A percentile compares a stretch with the other conserved stretches of the same genome.
Conservation (phyloP, 2,888 invertebrate species). For the Drosophila nr. perissopoda region DNA sequence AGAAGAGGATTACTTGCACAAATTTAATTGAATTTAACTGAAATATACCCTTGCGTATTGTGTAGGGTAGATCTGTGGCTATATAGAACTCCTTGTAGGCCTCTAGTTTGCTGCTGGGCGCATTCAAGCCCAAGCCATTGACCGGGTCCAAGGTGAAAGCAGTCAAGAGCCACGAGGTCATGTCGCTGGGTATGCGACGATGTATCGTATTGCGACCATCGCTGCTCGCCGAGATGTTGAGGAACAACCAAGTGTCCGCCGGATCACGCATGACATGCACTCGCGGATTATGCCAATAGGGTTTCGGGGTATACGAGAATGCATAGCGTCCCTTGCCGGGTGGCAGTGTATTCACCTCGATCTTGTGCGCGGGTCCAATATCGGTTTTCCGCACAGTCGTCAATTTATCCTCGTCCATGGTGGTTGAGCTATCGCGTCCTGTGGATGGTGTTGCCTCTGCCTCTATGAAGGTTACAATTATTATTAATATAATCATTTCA, state of each 20-base stretch:
- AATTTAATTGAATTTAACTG: neutral
- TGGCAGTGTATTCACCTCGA: conserved; percentile 89
- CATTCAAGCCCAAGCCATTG: conserved; percentile 91
- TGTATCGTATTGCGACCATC: conserved; percentile 87
- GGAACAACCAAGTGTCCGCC: conserved; percentile 93
- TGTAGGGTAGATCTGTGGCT: conserved; percentile 93
- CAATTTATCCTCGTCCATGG: conserved; percentile 77
- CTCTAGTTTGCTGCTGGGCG: conserved; percentile 88
- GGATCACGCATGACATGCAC: conserved; percentile 91
- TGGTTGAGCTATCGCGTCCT: conserved; percentile 49
- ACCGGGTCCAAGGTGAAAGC: conserved; percentile 93
- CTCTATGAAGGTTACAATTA: conserved; percentile 48
- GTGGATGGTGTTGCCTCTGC: conserved; percentile 69
- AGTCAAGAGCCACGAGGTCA: conserved; percentile 93
- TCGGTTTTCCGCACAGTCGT: conserved; percentile 84
- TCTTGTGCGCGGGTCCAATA: conserved; percentile 84
- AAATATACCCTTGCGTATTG: conserved; percentile 88
- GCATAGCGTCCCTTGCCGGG: conserved; percentile 95
- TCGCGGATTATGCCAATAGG: conserved; percentile 92
- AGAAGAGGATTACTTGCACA: neutral
- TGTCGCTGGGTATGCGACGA: conserved; percentile 91
- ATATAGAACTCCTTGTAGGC: conserved; percentile 94
- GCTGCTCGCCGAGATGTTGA: conserved; percentile 91
- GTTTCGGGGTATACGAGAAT: conserved; percentile 93
- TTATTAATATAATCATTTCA: neutral